phyloP scores from a whole-genome alignment of 2,113 vertebrate species.

The Empidonax traillii region DNA sequence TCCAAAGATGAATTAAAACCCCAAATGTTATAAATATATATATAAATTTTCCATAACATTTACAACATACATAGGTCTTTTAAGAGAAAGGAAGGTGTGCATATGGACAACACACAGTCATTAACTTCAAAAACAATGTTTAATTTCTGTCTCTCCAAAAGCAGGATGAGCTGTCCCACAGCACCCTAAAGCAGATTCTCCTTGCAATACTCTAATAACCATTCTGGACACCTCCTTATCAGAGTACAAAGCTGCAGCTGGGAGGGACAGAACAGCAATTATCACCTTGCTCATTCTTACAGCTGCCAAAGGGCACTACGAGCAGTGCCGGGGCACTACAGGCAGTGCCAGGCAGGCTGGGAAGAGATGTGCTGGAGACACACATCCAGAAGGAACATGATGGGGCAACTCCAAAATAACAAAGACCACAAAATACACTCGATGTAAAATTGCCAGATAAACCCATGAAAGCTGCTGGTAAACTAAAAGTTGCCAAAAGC shows the following conservation, averaged over 20 bases:
- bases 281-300: neutral
- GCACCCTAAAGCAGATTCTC: neutral
- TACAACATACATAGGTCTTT: neutral
- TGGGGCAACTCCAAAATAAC: neutral
- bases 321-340: neutral
- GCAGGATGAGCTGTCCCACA: neutral
- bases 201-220: neutral
- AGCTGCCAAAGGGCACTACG: neutral
- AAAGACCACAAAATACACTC: neutral
- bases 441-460: neutral
- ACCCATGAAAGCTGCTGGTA: neutral
- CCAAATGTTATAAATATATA: neutral
- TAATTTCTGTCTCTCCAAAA: neutral
- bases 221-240: neutral
- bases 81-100: neutral
- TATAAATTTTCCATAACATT: neutral
- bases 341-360: neutral
- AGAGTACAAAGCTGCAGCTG: neutral
- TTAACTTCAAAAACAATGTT: neutral
- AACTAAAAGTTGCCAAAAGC: neutral
- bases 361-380: neutral
- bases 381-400: neutral
- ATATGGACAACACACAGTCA: neutral
- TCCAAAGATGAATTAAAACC: neutral
- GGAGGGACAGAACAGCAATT: neutral